Percentiles rank a stretch among this genome's conserved stretches.
phyloP scores from a whole-genome alignment of 1,140 invertebrate genomes.

The Anastrepha obliqua region DNA sequence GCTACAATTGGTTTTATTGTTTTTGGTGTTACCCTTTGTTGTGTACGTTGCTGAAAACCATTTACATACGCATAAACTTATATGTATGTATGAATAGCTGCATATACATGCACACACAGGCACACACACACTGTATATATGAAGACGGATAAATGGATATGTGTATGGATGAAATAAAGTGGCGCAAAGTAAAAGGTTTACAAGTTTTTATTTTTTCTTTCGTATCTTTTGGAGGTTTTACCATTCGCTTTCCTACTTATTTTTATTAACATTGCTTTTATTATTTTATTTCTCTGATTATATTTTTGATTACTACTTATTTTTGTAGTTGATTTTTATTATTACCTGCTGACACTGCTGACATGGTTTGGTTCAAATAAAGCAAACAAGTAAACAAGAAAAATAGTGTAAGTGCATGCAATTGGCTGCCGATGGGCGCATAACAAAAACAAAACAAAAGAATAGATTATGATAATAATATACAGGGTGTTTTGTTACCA shows the following conservation, averaged over 20 bases:
- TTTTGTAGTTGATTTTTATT: constrained; percentile 11
- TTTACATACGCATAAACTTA: not conserved
- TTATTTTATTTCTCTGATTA: constrained; percentile 6
- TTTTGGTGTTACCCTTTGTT: not conserved
- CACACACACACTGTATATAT: not conserved
- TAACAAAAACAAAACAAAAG: too few relatives aligned
- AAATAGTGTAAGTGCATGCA: too few relatives aligned
- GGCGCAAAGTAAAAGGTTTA: constrained; percentile 47
- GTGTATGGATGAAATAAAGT: constrained; percentile 14
- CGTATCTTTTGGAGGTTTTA: constrained; percentile 22
- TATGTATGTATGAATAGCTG: too few relatives aligned
- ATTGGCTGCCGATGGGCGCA: too few relatives aligned
- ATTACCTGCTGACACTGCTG: not conserved
- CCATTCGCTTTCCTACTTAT: not conserved
- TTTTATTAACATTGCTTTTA: not conserved
- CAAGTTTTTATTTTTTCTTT: not conserved
- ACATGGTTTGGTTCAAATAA: constrained; percentile 6
- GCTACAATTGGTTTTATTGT: not conserved
- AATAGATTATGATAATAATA: not conserved
- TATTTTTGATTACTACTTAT: not conserved
- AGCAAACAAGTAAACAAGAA: too few relatives aligned
- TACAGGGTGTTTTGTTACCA: not conserved
- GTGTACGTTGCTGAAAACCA: not conserved
- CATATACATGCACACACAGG: not conserved
- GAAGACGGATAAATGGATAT: not conserved